Evolutionary conservation across 2,797 vertebrate species (phyloP).

Genomic region (Microctenopoma steveboyesi): DNA sequence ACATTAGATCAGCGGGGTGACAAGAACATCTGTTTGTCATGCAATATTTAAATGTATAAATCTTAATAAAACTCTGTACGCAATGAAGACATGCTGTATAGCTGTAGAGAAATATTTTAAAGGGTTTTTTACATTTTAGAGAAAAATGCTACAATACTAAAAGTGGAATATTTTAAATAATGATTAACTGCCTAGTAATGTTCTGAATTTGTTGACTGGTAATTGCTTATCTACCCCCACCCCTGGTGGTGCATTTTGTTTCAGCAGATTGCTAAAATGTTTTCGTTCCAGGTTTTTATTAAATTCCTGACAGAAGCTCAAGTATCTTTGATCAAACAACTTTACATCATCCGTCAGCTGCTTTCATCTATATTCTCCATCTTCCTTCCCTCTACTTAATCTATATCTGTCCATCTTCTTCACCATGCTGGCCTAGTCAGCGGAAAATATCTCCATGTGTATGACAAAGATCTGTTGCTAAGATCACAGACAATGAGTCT

Average conservation of each 20-base stretch:
- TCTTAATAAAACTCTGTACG: not conserved
- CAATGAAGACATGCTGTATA: not conserved
- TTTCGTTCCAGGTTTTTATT: not conserved
- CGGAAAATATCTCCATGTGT: slow-evolving; percentile 14
- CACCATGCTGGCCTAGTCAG: slow-evolving; percentile 19
- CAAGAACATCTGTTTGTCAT: not conserved
- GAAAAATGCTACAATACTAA: no score
- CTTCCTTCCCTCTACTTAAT: slow-evolving; percentile 1
- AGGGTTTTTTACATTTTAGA: no score
- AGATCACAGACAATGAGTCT: slow-evolving; percentile 35
- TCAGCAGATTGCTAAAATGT: not conserved
- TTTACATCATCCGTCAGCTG: not conserved
- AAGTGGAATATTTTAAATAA: no score
- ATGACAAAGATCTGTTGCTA: slow-evolving; percentile 50
- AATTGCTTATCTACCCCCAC: no score
- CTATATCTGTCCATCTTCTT: slow-evolving; percentile 25
- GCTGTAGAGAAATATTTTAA: not conserved
- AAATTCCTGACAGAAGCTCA: not conserved
- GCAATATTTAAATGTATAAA: not conserved
- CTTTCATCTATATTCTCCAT: not conserved
- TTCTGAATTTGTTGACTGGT: no score
- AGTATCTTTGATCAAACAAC: not conserved
- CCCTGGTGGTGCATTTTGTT: no score
- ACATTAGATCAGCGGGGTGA: slow-evolving; percentile 11
- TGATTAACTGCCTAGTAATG: no score